Percentiles rank a stretch among this genome's conserved stretches.
phyloP scores from a whole-genome alignment of 1,140 invertebrate species.

The Drosophila athabasca region DNA sequence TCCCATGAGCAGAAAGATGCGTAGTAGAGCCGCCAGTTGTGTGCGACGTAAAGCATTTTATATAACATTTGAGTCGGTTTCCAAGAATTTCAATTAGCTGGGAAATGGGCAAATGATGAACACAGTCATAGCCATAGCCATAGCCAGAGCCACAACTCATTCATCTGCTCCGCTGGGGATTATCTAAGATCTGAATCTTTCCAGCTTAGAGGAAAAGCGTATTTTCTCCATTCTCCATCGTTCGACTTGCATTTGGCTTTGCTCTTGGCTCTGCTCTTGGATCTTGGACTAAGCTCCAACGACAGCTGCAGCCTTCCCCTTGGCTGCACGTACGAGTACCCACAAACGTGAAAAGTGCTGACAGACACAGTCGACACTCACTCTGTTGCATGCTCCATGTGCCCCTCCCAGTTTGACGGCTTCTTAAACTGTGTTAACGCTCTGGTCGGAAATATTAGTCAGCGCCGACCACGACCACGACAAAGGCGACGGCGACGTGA shows the following conservation, averaged over 20 bases:
- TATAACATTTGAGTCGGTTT: constrained; percentile 55
- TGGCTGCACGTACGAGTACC: constrained; percentile 33
- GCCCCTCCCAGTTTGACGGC: constrained; percentile 32
- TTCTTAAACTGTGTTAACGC: constrained; percentile 48
- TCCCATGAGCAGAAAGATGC: constrained; percentile 10
- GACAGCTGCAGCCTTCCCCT: constrained; percentile 40
- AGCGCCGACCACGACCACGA: neutral
- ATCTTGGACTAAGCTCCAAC: constrained; percentile 9
- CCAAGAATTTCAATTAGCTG: constrained; percentile 57
- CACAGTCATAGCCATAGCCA: constrained; percentile 11
- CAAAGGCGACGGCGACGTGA: constrained; percentile 13
- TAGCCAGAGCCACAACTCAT: too few relatives aligned
- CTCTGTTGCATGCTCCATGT: neutral
- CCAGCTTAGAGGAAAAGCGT: constrained; percentile 45
- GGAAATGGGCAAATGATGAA: constrained; percentile 42
- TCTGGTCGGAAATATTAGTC: constrained; percentile 44
- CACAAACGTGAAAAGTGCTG: constrained; percentile 44
- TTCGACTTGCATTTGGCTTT: constrained; percentile 1
- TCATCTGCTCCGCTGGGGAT: constrained; percentile 26
- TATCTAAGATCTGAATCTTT: constrained; percentile 49
- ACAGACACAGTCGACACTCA: constrained; percentile 20
- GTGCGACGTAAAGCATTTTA: constrained; percentile 27
- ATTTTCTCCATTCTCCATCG: constrained; percentile 4
- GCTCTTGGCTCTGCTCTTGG: neutral
- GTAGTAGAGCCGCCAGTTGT: constrained; percentile 38